Evolutionary conservation across 2,113 vertebrate species (phyloP).

Genomic region (Tricholaema leucomelas): DNA sequence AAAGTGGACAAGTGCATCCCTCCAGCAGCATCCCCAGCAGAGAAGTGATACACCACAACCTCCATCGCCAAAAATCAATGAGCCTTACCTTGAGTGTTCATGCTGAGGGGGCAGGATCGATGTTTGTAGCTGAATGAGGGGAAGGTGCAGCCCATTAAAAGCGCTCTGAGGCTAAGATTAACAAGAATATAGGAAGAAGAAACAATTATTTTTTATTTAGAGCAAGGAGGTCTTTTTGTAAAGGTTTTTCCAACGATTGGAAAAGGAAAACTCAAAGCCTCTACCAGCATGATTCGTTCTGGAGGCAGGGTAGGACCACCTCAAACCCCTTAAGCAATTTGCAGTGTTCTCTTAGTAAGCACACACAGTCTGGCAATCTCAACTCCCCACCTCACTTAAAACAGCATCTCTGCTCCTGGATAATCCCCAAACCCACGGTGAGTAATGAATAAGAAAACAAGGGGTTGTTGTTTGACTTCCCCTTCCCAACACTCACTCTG

Average conservation of each 20-base stretch:
- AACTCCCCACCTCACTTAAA: background rate
- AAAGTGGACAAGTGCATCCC: background rate
- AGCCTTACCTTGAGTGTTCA: background rate
- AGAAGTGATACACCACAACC: fast-evolving
- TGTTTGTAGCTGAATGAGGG: background rate
- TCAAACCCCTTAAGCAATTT: background rate
- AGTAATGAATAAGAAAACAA: slow-evolving; percentile 51
- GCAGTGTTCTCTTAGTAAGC: background rate
- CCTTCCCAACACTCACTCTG: slow-evolving; percentile 38
- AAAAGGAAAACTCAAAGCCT: background rate
- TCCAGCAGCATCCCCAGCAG: background rate
- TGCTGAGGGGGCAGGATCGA: background rate
- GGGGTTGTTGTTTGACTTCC: slow-evolving; percentile 40
- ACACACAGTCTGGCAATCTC: background rate
- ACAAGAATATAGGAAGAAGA: background rate
- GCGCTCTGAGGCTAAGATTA: background rate
- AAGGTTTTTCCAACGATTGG: background rate
- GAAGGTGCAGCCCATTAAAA: background rate
- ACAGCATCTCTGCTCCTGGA: slow-evolving; percentile 28
- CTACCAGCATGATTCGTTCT: background rate
- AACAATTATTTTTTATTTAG: too few species aligned
- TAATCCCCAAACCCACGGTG: slow-evolving; percentile 7
- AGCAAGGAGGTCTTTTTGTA: background rate
- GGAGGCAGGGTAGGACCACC: background rate
- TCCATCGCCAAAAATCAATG: background rate